A percentile compares a stretch with the other conserved stretches of the same genome.
Evolutionary conservation across 2,888 invertebrate species (phyloP).

Genomic region (Patella depressa): DNA sequence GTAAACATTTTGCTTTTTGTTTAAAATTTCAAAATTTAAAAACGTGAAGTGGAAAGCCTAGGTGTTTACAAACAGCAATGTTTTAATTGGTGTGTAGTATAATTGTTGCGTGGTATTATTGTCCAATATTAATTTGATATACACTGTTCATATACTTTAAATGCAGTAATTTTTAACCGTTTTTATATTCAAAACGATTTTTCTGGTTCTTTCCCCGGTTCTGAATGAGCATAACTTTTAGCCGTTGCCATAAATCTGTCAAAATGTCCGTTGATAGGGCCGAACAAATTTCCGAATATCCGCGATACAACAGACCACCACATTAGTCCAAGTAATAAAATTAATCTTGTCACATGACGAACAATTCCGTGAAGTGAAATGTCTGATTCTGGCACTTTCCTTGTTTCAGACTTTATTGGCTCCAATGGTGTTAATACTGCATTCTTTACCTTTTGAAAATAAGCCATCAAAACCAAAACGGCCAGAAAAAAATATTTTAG

Average conservation of each 20-base stretch:
- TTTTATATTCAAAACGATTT: not conserved
- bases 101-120: too few species aligned
- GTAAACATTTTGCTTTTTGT: too few species aligned
- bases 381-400: constrained; percentile 19
- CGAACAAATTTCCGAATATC: constrained; percentile 15
- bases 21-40: too few species aligned
- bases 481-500: constrained; percentile 17
- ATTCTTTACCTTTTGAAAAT: constrained; percentile 3
- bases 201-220: not conserved
- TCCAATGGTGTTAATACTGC: constrained; percentile 4
- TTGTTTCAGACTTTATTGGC: constrained; percentile 11
- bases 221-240: not conserved
- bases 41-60: too few species aligned
- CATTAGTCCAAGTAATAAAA: constrained; percentile 13
- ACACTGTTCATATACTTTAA: too few species aligned
- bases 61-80: too few species aligned
- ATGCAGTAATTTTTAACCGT: not conserved
- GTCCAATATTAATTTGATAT: too few species aligned
- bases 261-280: constrained; percentile 11
- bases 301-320: constrained; percentile 12
- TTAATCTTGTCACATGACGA: constrained; percentile 12
- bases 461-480: constrained; percentile 5
- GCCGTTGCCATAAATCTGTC: constrained; percentile 6
- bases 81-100: too few species aligned
- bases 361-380: constrained; percentile 20